Percentiles rank a stretch among this genome's conserved stretches.
Conservation (phyloP, 1,140 invertebrate species). For the Orchestia grillus region DNA sequence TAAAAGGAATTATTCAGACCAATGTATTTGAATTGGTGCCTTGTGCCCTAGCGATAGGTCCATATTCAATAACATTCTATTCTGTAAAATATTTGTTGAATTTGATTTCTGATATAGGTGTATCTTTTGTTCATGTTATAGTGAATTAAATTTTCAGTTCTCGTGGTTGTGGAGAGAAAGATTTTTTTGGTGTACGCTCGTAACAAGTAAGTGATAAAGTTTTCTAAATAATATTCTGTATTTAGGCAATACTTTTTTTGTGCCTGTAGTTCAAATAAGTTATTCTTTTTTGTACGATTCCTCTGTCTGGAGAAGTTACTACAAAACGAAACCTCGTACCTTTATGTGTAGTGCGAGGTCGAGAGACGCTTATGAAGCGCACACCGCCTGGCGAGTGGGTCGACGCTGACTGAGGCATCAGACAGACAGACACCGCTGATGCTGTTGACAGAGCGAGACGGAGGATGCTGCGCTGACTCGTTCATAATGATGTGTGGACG, state of each 20-base stretch:
- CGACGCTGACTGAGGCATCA: not conserved
- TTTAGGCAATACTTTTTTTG: too few relatives aligned
- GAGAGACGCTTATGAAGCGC: not conserved
- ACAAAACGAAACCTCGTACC: not conserved
- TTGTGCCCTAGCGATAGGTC: not conserved
- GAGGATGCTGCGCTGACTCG: not conserved
- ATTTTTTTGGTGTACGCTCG: not conserved
- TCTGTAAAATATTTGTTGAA: not conserved
- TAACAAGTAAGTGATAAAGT: not conserved
- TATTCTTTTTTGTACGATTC: not conserved
- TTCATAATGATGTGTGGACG: conserved; percentile 51
- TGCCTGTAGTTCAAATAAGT: too few relatives aligned
- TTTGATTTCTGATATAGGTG: not conserved
- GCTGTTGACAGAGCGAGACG: conserved; percentile 31
- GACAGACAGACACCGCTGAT: not conserved
- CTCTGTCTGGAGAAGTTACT: not conserved
- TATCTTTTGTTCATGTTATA: not conserved
- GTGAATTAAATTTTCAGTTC: not conserved
- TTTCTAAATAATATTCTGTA: not conserved
- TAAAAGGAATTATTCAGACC: not conserved
- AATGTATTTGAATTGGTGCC: not conserved
- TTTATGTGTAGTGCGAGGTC: too few relatives aligned
- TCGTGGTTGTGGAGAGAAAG: not conserved
- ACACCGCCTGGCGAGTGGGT: not conserved
- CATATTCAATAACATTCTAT: not conserved